Conservation (phyloP, 2,888 invertebrate genomes). For the Scelioninae gen. 2 region DNA sequence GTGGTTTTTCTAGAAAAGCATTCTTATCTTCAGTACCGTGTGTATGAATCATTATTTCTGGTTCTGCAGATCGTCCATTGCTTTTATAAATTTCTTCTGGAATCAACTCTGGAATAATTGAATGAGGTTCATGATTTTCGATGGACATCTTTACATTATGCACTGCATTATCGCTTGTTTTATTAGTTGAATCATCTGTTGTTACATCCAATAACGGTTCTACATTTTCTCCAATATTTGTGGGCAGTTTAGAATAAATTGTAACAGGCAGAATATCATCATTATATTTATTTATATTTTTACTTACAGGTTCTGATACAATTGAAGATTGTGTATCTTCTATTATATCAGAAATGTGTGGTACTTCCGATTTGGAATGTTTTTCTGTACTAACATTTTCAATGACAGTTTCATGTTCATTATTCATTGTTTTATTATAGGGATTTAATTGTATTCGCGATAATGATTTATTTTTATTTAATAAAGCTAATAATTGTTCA, state of each 20-base stretch:
- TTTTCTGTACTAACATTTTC: background rate
- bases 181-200: conserved; percentile 57
- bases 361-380: conserved; percentile 22
- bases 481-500: conserved; percentile 42
- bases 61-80: conserved; percentile 32
- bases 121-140: conserved; percentile 62
- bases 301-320: conserved; percentile 66
- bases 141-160: conserved; percentile 27
- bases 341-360: conserved; percentile 59
- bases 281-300: conserved; percentile 63
- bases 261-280: conserved; percentile 64
- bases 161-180: conserved; percentile 60
- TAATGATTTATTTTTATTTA: conserved; percentile 40
- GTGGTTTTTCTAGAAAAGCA: conserved; percentile 74
- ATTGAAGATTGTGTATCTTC: conserved; percentile 67
- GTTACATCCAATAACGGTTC: conserved; percentile 64
- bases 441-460: background rate
- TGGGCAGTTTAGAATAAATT: conserved; percentile 65
- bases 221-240: conserved; percentile 66
- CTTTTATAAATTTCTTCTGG: conserved; percentile 63
- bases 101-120: conserved; percentile 65
- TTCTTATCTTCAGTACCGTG: conserved; percentile 12
- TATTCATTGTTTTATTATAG: conserved; percentile 1
- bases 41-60: conserved; percentile 2
- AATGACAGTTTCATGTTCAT: conserved; percentile 15